Conservation (phyloP, 1,140 invertebrate species). For the Ericerus pela region DNA sequence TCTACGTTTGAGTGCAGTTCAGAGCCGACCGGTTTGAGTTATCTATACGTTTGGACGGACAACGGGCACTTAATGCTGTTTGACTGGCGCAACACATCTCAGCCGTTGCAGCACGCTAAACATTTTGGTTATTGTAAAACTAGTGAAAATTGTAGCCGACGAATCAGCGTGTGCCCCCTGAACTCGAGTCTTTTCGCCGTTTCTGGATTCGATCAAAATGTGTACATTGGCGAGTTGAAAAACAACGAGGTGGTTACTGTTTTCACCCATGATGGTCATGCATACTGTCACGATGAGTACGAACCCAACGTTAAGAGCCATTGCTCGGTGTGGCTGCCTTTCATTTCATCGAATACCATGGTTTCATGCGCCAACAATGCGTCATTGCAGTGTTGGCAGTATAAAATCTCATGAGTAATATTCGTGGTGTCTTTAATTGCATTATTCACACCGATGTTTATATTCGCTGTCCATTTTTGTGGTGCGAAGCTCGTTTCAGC, state of each 20-base stretch:
- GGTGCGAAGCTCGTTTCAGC: too few species aligned
- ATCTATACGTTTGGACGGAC: neutral
- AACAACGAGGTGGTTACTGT: neutral
- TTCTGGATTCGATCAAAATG: constrained; percentile 15
- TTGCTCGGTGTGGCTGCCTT: constrained; percentile 13
- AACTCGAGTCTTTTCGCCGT: neutral
- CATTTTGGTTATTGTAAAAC: neutral
- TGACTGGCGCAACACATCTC: neutral
- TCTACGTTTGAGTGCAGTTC: neutral
- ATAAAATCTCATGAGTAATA: too few species aligned
- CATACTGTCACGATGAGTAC: constrained; percentile 6
- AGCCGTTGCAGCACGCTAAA: neutral
- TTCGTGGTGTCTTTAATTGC: too few species aligned
- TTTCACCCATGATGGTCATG: constrained; percentile 18
- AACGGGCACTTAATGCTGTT: neutral
- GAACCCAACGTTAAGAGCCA: constrained; percentile 4
- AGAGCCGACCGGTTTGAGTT: neutral
- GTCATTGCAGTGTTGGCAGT: constrained; percentile 18
- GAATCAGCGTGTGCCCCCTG: neutral
- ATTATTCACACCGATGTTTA: too few species aligned
- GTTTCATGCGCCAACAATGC: constrained; percentile 10
- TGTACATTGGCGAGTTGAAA: constrained; percentile 8
- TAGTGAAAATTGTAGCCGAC: neutral
- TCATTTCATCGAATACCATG: constrained; percentile 6
- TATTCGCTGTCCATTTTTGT: too few species aligned